Conservation (phyloP, 2,113 vertebrate species). For the Uropsilus gracilis region DNA sequence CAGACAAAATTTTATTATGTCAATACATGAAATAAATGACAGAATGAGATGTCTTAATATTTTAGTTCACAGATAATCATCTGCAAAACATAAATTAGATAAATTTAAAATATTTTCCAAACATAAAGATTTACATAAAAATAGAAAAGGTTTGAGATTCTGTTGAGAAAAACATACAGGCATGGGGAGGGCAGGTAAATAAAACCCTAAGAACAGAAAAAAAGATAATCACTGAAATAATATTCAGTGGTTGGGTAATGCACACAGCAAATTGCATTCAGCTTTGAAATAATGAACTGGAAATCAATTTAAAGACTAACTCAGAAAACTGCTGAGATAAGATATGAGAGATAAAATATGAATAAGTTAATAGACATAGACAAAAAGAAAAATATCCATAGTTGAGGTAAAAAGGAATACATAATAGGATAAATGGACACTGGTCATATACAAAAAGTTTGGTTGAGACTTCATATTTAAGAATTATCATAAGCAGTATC, state of each 20-base stretch:
- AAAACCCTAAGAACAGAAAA: neutral
- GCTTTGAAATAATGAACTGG: neutral
- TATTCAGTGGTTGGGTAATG: neutral
- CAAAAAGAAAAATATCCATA: neutral
- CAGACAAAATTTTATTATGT: neutral
- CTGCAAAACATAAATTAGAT: neutral
- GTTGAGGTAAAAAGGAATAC: neutral
- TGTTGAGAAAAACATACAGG: neutral
- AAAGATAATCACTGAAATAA: neutral
- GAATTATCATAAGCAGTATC: neutral
- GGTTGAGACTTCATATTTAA: neutral
- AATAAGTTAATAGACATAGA: neutral
- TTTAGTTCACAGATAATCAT: neutral
- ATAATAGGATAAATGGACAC: neutral
- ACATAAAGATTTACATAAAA: neutral
- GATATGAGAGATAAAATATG: neutral
- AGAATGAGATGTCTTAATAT: neutral
- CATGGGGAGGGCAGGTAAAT: fast-evolving
- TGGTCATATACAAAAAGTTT: neutral
- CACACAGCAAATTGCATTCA: neutral
- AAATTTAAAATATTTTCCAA: neutral
- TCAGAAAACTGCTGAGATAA: neutral
- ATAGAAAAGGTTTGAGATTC: neutral
- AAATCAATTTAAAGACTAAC: neutral
- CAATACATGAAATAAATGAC: neutral